phyloP scores from a whole-genome alignment of 1,140 invertebrate species.

The Pseudomyrmex pallidus region DNA sequence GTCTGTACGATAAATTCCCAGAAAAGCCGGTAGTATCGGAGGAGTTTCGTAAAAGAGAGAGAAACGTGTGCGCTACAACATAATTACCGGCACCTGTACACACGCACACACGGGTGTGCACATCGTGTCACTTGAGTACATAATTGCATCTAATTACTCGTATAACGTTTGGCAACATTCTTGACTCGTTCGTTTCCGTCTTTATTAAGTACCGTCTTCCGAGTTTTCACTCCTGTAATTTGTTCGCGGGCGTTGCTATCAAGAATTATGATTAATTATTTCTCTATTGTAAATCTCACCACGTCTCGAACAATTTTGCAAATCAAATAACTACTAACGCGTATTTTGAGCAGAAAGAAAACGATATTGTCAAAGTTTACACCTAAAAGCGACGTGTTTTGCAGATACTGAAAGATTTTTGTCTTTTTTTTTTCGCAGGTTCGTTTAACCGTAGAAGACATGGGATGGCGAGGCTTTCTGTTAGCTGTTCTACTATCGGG shows the following conservation, averaged over 20 bases:
- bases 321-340: too few species aligned
- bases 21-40: conserved; percentile 24
- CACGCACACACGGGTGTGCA: too few species aligned
- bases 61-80: conserved; percentile 6
- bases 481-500: conserved; percentile 46
- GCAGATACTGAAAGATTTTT: neutral
- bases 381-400: neutral
- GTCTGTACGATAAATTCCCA: conserved; percentile 7
- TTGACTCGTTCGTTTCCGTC: conserved; percentile 3
- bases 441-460: conserved; percentile 43
- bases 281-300: neutral
- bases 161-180: conserved; percentile 29
- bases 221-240: conserved; percentile 18
- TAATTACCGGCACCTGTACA: conserved; percentile 36
- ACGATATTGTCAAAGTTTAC: too few species aligned
- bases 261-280: conserved; percentile 14
- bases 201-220: neutral
- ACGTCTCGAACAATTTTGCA: too few species aligned
- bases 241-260: neutral
- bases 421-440: neutral
- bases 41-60: neutral
- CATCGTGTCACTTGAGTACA: conserved; percentile 38
- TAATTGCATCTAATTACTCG: conserved; percentile 46
- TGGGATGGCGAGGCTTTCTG: conserved; percentile 60
- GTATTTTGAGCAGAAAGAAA: too few species aligned